Conservation (phyloP, 2,797 vertebrate species). For the Phataginus tricuspis region DNA sequence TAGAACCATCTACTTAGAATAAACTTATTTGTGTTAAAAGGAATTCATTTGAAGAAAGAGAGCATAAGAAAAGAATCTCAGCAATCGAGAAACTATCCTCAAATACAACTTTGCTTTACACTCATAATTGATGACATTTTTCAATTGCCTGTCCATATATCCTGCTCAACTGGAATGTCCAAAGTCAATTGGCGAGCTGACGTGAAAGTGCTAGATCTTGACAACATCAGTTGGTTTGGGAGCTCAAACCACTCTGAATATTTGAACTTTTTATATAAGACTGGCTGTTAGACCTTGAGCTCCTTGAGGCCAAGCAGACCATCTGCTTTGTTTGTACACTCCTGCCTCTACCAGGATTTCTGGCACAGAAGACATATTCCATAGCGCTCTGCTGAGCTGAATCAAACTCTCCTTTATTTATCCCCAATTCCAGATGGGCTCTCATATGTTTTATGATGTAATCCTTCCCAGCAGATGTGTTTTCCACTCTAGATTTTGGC, state of each 20-base stretch:
- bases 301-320: neutral
- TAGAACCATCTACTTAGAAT: neutral
- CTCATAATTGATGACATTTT: neutral
- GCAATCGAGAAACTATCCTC: neutral
- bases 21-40: neutral
- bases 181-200: neutral
- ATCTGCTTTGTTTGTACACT: neutral
- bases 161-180: neutral
- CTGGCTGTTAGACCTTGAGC: neutral
- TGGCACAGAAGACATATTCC: neutral
- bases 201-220: neutral
- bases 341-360: neutral
- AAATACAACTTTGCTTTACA: neutral
- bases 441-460: conserved; percentile 41
- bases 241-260: neutral
- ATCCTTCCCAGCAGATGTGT: conserved; percentile 65
- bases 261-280: neutral
- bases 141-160: neutral
- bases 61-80: neutral
- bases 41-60: neutral
- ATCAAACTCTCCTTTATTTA: conserved; percentile 41
- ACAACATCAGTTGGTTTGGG: neutral
- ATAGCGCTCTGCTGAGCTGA: conserved; percentile 49
- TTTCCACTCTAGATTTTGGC: conserved; percentile 66
- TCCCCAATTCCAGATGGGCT: conserved; percentile 68